phyloP scores from a whole-genome alignment of 53 echinoderm and acorn worm species.

The Zoroaster sp. region DNA sequence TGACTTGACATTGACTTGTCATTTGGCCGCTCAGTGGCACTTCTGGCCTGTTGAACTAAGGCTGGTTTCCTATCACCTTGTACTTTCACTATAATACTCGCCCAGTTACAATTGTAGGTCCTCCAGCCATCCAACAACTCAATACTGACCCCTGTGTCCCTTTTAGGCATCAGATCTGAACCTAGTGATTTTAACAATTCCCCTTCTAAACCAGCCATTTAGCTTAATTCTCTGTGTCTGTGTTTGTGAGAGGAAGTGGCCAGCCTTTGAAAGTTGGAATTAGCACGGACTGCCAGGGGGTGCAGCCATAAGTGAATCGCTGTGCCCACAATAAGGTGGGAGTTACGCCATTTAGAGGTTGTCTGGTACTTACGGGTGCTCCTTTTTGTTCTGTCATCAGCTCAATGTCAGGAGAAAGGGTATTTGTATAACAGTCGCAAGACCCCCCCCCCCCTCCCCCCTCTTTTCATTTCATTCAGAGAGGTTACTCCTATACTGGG shows the following conservation, averaged over 20 bases:
- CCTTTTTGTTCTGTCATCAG: slow-evolving; percentile 2
- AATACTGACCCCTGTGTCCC: neutral
- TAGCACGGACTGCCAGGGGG: slow-evolving; percentile 32
- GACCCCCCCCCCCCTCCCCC: neutral
- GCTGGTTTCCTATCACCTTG: neutral
- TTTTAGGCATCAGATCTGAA: neutral
- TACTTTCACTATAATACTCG: neutral
- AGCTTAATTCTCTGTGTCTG: neutral
- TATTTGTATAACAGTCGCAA: neutral
- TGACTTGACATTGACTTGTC: no score
- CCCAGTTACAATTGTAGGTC: no score
- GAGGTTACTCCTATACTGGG: neutral
- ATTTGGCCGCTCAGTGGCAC: neutral
- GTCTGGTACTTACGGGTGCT: neutral
- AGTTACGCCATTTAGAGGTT: neutral
- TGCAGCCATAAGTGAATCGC: neutral
- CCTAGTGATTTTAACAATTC: neutral
- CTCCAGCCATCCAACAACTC: no score
- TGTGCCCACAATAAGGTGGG: neutral
- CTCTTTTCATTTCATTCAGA: neutral
- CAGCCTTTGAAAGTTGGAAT: neutral
- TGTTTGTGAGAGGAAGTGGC: neutral
- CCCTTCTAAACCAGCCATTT: slow-evolving; percentile 35
- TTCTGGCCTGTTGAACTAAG: neutral
- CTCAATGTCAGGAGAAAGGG: neutral